phyloP scores from a whole-genome alignment of 2,888 invertebrate genomes.

The Cephus pygmeus region DNA sequence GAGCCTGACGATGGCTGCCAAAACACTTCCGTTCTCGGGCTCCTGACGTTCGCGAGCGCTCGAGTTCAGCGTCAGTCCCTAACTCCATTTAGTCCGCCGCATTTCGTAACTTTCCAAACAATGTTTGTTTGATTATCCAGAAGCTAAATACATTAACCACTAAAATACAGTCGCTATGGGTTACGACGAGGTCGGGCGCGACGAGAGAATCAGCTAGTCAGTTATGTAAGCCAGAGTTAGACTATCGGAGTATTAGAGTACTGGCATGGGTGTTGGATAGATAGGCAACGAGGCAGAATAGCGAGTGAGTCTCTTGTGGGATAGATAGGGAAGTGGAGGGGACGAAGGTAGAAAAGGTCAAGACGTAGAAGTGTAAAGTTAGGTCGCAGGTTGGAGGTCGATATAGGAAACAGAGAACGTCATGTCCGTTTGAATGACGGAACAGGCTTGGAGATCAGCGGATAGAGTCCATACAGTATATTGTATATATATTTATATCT shows the following conservation, averaged over 20 bases:
- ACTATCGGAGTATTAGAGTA: not conserved
- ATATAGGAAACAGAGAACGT: constrained; percentile 18
- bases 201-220: not conserved
- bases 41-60: not conserved
- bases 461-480: not conserved
- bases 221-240: not conserved
- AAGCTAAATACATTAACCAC: constrained; percentile 39
- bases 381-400: not conserved
- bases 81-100: constrained; percentile 23
- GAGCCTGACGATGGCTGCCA: not conserved
- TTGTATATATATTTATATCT: no score
- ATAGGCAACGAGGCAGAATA: not conserved
- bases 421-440: constrained; percentile 30
- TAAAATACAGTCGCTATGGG: constrained; percentile 14
- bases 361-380: not conserved
- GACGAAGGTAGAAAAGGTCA: not conserved
- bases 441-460: constrained; percentile 5
- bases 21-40: constrained; percentile 17
- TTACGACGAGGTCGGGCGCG: not conserved
- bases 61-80: constrained; percentile 13
- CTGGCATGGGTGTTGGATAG: not conserved
- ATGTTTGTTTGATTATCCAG: constrained; percentile 41
- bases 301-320: not conserved
- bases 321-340: not conserved
- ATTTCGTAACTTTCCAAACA: constrained; percentile 42